Evolutionary conservation across 1,140 invertebrate genomes (phyloP).

Genomic region (Eupristina koningsbergeri): DNA sequence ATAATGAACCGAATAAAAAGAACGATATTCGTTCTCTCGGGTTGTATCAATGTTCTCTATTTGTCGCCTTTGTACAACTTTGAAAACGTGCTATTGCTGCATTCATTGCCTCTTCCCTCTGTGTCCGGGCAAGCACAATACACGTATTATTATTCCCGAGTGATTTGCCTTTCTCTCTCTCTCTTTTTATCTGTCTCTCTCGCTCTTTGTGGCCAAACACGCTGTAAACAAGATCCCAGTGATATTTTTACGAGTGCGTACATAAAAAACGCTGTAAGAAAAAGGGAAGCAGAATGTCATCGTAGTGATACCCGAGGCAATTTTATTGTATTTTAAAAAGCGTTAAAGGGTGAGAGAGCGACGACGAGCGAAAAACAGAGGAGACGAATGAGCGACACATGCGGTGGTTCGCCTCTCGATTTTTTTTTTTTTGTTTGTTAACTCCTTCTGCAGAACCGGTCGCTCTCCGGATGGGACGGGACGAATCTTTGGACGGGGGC

Average conservation of each 20-base stretch:
- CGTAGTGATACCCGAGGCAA: neutral
- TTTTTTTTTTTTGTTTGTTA: neutral
- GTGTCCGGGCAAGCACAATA: neutral
- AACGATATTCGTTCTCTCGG: neutral
- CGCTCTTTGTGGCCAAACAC: neutral
- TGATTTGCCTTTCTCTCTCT: neutral
- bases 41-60: neutral
- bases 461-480: no score
- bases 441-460: neutral
- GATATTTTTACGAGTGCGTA: slow-evolving; percentile 41
- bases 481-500: neutral
- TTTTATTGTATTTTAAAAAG: slow-evolving; percentile 46
- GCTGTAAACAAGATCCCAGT: slow-evolving; percentile 35
- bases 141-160: slow-evolving; percentile 2
- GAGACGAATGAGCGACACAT: neutral
- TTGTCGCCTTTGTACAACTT: neutral
- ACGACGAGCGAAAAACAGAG: neutral
- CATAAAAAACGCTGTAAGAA: neutral
- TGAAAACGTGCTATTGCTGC: neutral
- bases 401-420: no score
- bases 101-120: neutral
- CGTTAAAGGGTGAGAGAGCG: neutral
- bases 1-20: neutral
- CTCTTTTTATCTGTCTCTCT: neutral
- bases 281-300: slow-evolving; percentile 6